Evolutionary conservation across 2,797 vertebrate species (phyloP), one percentile per base, ranked within the genome.

Genomic region (Eulemur coronatus): DNA sequence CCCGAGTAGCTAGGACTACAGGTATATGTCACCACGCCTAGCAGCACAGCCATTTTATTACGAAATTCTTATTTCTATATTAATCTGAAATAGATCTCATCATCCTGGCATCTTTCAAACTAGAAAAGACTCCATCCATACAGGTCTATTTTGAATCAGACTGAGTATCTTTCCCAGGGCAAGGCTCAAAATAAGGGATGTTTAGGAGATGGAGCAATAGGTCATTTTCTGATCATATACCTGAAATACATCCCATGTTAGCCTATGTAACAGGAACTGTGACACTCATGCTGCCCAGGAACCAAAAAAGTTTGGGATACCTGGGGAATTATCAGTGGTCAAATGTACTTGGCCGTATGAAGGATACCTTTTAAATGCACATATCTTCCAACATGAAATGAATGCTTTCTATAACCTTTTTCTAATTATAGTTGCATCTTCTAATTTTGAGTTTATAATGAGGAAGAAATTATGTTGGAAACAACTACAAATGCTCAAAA

Each of bases 401-500:
- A 82, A 63, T 59, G 38, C 1, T 87, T 91, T 76, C 46, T 63
- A 78, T 57, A 92, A 95, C 48, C 94, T 96, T 69, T 43, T 50
- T 86, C 52, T 57, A 96, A 70, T 22, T 78, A 17, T 57, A 85
- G 30, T 13, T 88, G 11, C 28, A 70, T 84, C 46, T 94, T 90
- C 43, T 24, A 78, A 90, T 46, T 96, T 33, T 85, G 26, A 80
- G n/a, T 79, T 92, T 93, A 80, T 48, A 96, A 93, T 95, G 35
- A 87, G 48, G 93, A 93, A 96, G 67, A 88, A 87, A 92, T 35
- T 79, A 78, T 30, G 55, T 8, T 84, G 35, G 55, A 96, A 94
- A 95, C 59, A 72, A 95, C 46, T 84, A 93, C n/a, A 95, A 93
- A 84, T 95, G 35, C 28, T 84, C 73, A 92, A 82, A 86, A 94